phyloP scores from a whole-genome alignment of 1,140 invertebrate genomes.

The Myzus persicae region DNA sequence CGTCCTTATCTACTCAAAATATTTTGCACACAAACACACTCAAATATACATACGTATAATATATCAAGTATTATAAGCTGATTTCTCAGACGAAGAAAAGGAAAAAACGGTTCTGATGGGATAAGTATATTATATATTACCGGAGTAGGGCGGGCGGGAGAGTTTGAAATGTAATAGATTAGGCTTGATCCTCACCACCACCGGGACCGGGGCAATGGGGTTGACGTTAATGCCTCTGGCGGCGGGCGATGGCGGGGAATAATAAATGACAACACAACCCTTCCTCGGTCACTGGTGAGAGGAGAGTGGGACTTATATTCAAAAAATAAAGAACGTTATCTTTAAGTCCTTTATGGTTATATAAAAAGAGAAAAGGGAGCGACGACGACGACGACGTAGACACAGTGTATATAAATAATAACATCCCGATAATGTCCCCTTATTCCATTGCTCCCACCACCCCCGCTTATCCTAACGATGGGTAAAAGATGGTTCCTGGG shows the following conservation, averaged over 20 bases:
- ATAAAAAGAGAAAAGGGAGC: conserved; percentile 57
- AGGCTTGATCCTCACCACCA: conserved; percentile 39
- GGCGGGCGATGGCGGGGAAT: conserved; percentile 45
- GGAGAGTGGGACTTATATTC: conserved; percentile 3
- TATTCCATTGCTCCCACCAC: background rate
- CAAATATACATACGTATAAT: background rate
- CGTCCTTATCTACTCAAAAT: background rate
- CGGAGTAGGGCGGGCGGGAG: background rate
- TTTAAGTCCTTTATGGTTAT: conserved; percentile 58
- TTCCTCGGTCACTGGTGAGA: background rate
- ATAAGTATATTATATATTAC: conserved; percentile 21
- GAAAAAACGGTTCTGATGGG: background rate
- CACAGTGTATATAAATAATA: conserved; percentile 58
- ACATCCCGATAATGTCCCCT: conserved; percentile 56
- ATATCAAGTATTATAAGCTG: background rate
- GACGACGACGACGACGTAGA: conserved; percentile 29
- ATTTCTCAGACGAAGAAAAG: background rate
- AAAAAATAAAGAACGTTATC: conserved; percentile 58
- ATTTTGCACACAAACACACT: background rate
- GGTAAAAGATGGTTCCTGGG: background rate
- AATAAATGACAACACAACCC: conserved; percentile 57
- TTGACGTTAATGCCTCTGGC: conserved; percentile 50
- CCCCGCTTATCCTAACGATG: background rate
- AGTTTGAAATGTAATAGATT: conserved; percentile 56
- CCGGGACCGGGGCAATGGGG: conserved; percentile 38